phyloP scores from a whole-genome alignment of 2,113 vertebrate species.

The Malaclemys terrapin region DNA sequence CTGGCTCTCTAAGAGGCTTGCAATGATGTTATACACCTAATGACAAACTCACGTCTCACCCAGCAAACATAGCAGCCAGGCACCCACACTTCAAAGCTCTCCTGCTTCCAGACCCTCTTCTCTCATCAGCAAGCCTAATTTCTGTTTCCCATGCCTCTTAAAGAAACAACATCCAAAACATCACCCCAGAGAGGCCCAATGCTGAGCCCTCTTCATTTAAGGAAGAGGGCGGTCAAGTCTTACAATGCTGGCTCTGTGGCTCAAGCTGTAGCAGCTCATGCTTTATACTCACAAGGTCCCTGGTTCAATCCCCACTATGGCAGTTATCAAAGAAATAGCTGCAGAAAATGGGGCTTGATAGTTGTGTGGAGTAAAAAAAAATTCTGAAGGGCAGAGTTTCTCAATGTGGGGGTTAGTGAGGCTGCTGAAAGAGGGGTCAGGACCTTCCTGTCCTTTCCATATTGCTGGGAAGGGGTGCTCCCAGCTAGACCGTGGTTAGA shows the following conservation, averaged over 20 bases:
- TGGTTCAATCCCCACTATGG: neutral
- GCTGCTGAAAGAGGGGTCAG: no score
- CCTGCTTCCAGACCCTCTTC: neutral
- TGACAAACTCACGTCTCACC: neutral
- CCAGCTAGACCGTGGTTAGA: neutral
- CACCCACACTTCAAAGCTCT: no score
- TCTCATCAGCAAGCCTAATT: neutral
- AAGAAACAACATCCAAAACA: neutral
- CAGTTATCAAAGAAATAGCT: no score
- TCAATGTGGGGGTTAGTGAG: neutral
- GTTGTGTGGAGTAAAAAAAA: neutral
- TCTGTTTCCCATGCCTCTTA: neutral
- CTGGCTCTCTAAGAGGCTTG: neutral
- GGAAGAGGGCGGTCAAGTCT: neutral
- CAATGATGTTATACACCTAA: neutral
- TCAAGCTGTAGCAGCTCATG: rapidly evolving
- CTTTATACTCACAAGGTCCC: neutral
- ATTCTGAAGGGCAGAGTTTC: neutral
- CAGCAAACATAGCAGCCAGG: neutral
- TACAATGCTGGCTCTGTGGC: neutral
- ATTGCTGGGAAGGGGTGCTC: neutral
- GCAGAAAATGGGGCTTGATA: neutral
- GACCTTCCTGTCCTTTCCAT: neutral
- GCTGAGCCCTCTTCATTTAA: neutral
- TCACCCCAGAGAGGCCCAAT: neutral